Conservation (phyloP, 2,113 vertebrate genomes). For the Agapornis roseicollis region DNA sequence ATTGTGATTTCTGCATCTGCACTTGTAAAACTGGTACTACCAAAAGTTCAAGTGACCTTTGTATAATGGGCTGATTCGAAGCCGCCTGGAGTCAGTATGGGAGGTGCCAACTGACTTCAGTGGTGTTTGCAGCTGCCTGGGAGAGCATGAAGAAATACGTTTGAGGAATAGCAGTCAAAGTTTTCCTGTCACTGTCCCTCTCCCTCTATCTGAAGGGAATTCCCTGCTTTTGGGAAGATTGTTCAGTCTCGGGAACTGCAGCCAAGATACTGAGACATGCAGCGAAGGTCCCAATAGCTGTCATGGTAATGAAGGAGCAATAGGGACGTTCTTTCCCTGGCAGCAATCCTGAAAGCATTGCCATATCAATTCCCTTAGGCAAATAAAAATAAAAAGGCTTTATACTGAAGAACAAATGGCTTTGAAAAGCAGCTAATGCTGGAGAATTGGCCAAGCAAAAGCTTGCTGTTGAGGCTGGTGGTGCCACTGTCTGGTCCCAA, state of each 20-base stretch:
- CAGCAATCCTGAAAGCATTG: neutral
- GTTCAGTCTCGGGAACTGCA: neutral
- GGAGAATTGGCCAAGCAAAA: neutral
- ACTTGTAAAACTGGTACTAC: neutral
- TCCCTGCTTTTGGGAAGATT: conserved; percentile 40
- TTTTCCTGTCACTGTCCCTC: neutral
- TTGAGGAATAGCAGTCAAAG: neutral
- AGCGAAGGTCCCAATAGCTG: neutral
- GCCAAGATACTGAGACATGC: neutral
- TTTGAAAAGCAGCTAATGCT: neutral
- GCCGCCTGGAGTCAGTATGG: fast-evolving
- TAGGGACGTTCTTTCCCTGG: neutral
- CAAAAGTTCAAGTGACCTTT: neutral
- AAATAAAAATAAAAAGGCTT: neutral
- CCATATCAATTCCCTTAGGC: neutral
- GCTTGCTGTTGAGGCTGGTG: neutral
- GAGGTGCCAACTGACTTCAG: neutral
- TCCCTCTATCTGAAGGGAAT: neutral
- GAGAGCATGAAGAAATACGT: neutral
- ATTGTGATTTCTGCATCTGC: neutral
- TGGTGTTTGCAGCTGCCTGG: neutral
- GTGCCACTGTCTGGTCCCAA: neutral
- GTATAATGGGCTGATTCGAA: neutral
- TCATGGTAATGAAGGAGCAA: neutral
- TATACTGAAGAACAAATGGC: neutral